These are phyloP conservation scores for Eidolon dupreanum DNA, from an alignment of 2,797 vertebrate genomes.

Conservation along the genomic window DNA sequence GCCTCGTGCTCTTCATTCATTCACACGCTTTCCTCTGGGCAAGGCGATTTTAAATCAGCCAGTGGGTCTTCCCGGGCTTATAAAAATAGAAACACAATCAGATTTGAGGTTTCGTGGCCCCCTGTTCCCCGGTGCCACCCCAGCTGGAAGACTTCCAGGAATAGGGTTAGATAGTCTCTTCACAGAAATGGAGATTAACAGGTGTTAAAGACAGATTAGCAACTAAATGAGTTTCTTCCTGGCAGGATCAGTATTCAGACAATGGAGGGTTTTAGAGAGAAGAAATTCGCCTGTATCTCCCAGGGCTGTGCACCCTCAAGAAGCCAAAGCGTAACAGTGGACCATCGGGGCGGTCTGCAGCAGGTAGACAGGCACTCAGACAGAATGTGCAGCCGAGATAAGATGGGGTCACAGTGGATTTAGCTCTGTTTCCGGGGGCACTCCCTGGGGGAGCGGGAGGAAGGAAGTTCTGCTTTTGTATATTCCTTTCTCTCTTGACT, in stretches of 20 bases:
- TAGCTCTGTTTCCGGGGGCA: not conserved
- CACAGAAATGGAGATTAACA: conserved; percentile 54
- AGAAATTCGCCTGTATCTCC: not conserved
- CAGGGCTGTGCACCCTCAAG: not conserved
- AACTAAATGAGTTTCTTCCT: conserved; percentile 48
- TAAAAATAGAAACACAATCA: not conserved
- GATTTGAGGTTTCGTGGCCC: not conserved
- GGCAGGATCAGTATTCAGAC: conserved; percentile 15
- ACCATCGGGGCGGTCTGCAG: too few species aligned
- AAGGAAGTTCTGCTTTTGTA: not conserved
- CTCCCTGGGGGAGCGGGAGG: not conserved
- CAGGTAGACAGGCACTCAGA: too few species aligned
- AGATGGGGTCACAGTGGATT: not conserved
- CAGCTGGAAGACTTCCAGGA: conserved; percentile 31
- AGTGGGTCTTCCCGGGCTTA: not conserved
- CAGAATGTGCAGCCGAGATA: not conserved
- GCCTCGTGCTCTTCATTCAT: not conserved
- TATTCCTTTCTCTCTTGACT: not conserved
- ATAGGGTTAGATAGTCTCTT: not conserved
- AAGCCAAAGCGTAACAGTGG: not conserved
- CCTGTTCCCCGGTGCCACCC: not conserved
- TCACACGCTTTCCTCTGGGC: not conserved
- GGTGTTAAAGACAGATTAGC: conserved; percentile 67
- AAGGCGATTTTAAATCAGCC: conserved; percentile 5
- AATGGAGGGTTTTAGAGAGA: not conserved